These are phyloP conservation scores for Lepus americanus DNA, from an alignment of 2,113 vertebrate genomes.

Conservation along the genomic window DNA sequence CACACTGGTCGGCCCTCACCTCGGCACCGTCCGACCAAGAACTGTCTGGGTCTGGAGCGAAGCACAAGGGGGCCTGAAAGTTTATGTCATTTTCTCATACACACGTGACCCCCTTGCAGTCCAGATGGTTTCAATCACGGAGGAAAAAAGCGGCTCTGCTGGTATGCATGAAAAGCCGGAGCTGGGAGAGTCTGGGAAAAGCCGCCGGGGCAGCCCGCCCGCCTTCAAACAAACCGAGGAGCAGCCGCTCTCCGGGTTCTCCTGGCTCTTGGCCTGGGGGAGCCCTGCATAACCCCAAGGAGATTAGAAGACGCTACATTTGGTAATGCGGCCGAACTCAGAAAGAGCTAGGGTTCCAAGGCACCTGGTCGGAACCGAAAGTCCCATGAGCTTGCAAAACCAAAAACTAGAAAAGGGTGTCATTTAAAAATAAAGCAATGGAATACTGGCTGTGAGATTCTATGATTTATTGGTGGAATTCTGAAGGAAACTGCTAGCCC, in stretches of 20 bases:
- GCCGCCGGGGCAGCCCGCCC: constrained; percentile 59
- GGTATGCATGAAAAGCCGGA: constrained; percentile 84
- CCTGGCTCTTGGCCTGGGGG: not conserved
- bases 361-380: not conserved
- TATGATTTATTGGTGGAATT: constrained; percentile 57
- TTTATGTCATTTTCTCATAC: constrained; percentile 86
- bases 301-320: not conserved
- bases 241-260: constrained; percentile 43
- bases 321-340: not conserved
- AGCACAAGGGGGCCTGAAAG: constrained; percentile 77
- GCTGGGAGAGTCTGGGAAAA: constrained; percentile 80
- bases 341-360: constrained; percentile 10
- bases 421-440: constrained; percentile 51
- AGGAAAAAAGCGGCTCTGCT: constrained; percentile 82
- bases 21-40: constrained; percentile 60
- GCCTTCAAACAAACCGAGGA: constrained; percentile 70
- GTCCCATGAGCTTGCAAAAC: constrained; percentile 50
- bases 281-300: not conserved
- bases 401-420: constrained; percentile 38
- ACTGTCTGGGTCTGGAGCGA: constrained; percentile 71
- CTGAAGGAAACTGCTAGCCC: constrained; percentile 55
- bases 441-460: not conserved
- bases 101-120: constrained; percentile 81
- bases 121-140: constrained; percentile 86
- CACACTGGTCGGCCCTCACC: constrained; percentile 60